Conservation (phyloP, 2,888 invertebrate species). For the Ctena decussata region DNA sequence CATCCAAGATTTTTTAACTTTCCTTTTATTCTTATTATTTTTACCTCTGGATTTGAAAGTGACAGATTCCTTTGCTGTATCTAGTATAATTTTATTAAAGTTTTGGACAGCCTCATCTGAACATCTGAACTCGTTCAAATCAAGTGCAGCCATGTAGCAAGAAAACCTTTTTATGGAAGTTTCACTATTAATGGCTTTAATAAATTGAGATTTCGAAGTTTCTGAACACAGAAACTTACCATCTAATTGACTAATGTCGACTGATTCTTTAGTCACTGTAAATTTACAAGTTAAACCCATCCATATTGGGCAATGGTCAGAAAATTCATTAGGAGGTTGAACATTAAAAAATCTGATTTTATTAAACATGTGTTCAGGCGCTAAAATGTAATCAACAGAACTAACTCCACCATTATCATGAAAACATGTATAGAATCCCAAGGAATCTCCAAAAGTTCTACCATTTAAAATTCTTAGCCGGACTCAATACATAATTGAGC, state of each 20-base stretch:
- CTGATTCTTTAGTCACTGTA: neutral
- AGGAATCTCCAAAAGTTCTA: neutral
- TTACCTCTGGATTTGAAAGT: neutral
- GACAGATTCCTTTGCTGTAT: neutral
- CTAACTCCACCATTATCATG: neutral
- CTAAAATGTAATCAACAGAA: neutral
- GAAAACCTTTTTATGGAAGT: neutral
- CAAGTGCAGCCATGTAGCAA: neutral
- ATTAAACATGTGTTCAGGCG: neutral
- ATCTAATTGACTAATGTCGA: neutral
- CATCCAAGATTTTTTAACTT: neutral
- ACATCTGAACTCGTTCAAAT: neutral
- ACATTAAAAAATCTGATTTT: neutral
- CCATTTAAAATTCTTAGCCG: neutral
- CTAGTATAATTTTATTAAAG: neutral
- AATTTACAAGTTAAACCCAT: neutral
- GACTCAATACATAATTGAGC: neutral
- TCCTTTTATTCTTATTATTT: neutral
- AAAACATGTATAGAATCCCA: slow-evolving; percentile 1
- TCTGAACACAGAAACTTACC: neutral
- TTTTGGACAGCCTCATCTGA: neutral
- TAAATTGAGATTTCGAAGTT: neutral
- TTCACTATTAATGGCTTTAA: neutral
- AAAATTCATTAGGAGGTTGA: neutral
- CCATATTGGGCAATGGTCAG: neutral